These are phyloP conservation scores for Pitangus sulphuratus DNA, from an alignment of 2,797 vertebrate species.

Conservation along the genomic window DNA sequence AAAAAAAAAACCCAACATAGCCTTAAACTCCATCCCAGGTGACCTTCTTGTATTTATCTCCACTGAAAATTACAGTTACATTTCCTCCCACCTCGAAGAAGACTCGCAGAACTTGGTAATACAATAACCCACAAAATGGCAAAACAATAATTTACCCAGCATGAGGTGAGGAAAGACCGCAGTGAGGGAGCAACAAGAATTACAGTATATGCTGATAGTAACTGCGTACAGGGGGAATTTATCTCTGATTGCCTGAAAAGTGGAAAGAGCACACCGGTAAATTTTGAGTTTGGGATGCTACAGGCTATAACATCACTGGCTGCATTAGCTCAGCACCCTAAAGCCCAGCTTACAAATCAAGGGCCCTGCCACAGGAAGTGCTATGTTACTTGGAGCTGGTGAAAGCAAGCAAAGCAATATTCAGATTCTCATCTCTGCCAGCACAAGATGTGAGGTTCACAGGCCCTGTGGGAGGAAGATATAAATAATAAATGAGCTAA, in stretches of 20 bases:
- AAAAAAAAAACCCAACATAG: background rate
- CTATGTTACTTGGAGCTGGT: background rate
- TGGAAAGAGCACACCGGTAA: background rate
- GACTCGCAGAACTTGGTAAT: background rate
- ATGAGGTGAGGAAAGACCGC: background rate
- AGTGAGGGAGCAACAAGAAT: background rate
- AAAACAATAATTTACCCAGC: background rate
- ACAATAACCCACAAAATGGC: background rate
- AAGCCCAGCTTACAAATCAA: background rate
- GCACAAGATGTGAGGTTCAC: background rate
- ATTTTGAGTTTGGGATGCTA: background rate
- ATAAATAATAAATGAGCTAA: slow-evolving; percentile 53
- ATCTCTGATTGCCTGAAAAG: background rate
- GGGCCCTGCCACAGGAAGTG: background rate
- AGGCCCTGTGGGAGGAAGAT: slow-evolving; percentile 15
- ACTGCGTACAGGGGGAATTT: background rate
- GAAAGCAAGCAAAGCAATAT: background rate
- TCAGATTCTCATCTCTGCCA: background rate
- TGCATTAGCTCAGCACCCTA: background rate
- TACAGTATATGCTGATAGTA: background rate
- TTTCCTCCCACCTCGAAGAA: background rate
- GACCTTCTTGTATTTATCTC: background rate
- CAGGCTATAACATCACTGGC: background rate
- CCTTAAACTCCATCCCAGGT: background rate
- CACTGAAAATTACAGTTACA: background rate